A percentile compares a stretch with the other conserved stretches of the same genome.
Conservation (phyloP, 2,797 vertebrate genomes). For the Cephalopachus bancanus region DNA sequence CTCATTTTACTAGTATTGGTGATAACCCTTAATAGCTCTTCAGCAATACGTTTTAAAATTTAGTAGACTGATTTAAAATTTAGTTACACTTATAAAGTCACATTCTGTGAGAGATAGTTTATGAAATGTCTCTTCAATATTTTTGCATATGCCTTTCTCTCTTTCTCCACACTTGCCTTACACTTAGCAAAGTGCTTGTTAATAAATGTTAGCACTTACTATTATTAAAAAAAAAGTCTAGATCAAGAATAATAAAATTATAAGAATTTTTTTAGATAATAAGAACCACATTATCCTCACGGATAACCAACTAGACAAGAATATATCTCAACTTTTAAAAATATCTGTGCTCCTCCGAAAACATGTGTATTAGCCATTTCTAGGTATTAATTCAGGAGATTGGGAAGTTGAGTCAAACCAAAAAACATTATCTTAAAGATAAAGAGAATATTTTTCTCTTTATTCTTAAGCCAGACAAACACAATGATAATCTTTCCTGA, state of each 20-base stretch:
- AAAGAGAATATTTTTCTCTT: background rate
- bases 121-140: constrained; percentile 33
- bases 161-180: too few species aligned
- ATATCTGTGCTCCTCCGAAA: background rate
- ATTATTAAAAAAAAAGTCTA: background rate
- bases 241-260: constrained; percentile 38
- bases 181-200: background rate
- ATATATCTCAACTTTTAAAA: constrained; percentile 27
- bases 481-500: background rate
- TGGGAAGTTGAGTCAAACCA: background rate
- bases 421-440: constrained; percentile 31
- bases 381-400: background rate
- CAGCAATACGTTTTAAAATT: constrained; percentile 19
- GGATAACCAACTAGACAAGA: background rate
- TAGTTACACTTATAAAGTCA: constrained; percentile 30
- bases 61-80: constrained; percentile 57
- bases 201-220: background rate
- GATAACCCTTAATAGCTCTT: background rate
- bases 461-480: background rate
- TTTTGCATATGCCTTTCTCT: background rate
- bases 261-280: background rate
- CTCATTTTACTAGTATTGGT: constrained; percentile 36
- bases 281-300: background rate
- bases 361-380: background rate
- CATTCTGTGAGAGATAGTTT: background rate